Evolutionary conservation across 1,140 invertebrate genomes (phyloP), one percentile per base, ranked within the genome.

Genomic region (Zaprionus nigranus): DNA sequence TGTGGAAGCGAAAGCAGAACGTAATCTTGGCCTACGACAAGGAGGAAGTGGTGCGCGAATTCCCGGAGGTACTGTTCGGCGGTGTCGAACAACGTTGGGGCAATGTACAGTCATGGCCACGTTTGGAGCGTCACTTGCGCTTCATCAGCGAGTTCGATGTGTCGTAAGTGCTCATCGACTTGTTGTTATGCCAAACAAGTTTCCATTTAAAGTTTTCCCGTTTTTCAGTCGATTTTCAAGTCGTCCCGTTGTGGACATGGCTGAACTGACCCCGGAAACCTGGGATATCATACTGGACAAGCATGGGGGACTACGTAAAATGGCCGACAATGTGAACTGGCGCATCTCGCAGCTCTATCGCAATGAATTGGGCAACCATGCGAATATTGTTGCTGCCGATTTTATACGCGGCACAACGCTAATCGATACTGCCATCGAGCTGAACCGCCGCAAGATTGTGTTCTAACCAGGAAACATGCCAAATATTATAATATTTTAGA

Each of bases 311-410:
- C 87, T 95, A 6, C 88, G 94, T 11, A 91, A 93, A 79, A 94
- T 95, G 94, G 95, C 95, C 15, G 93, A 94, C 51, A 80, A 83
- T 15, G 93, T 95, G 5, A 96, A 96, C 83, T 90, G 92, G 22
- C 93, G 94, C 13, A 92, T 95, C 5, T 95, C 94, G 0, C 87
- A 92, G 46, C 94, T 95, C 90, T 95, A 95, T 78, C 92, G 93
- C 1, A 92, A 92, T 13, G 83, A 93, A 24, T 94, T 94, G 93
- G 94, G 94, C 56, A 60, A 86, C 1, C 93, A 87, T 30, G 94
- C 94, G 2, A 95, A 96, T 81, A 94, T 96, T 30, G 94, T 96
- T 3, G 93, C 95, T 0, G 94, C 94, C 2, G 95, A 96, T 82
- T 96, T 95, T 74, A 93, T 95, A 46, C 92, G 94, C 20, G 93